Conservation (phyloP, 2,113 vertebrate genomes). For the Laticauda colubrina region DNA sequence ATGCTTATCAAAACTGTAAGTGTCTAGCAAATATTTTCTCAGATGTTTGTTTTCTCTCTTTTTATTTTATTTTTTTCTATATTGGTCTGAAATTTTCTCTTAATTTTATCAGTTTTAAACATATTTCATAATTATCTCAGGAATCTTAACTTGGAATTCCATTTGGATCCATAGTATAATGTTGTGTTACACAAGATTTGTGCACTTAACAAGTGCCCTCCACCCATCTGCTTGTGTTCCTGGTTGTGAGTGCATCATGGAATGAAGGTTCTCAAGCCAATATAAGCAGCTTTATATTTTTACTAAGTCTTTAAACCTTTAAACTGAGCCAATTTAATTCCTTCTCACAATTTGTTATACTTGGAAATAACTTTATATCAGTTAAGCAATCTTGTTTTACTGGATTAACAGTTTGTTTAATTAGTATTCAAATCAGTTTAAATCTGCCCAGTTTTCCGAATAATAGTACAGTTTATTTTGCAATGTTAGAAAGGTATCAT, state of each 20-base stretch:
- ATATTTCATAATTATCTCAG: not conserved
- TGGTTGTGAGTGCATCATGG: not conserved
- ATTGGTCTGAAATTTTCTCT: not conserved
- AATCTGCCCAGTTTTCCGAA: not conserved
- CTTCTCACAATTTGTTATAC: slow-evolving; percentile 2
- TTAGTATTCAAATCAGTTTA: not conserved
- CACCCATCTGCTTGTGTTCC: not conserved
- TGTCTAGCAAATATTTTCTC: slow-evolving; percentile 9
- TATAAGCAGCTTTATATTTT: not conserved
- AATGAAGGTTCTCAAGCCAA: not conserved
- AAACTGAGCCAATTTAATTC: not conserved
- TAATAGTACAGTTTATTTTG: not conserved
- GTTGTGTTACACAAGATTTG: not conserved
- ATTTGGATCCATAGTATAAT: not conserved
- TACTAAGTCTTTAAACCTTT: slow-evolving; percentile 14
- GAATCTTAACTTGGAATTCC: slow-evolving; percentile 25
- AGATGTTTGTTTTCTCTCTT: not conserved
- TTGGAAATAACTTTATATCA: not conserved
- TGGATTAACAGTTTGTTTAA: not conserved
- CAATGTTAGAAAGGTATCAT: not conserved
- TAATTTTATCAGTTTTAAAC: not conserved
- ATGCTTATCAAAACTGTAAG: slow-evolving; percentile 93
- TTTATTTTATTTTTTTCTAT: slow-evolving; percentile 7
- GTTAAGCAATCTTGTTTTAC: not conserved
- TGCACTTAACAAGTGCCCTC: not conserved